Evolutionary conservation across 2,888 invertebrate genomes (phyloP), one percentile per base, ranked within the genome.

Genomic region (Archaeoteleia sp.): DNA sequence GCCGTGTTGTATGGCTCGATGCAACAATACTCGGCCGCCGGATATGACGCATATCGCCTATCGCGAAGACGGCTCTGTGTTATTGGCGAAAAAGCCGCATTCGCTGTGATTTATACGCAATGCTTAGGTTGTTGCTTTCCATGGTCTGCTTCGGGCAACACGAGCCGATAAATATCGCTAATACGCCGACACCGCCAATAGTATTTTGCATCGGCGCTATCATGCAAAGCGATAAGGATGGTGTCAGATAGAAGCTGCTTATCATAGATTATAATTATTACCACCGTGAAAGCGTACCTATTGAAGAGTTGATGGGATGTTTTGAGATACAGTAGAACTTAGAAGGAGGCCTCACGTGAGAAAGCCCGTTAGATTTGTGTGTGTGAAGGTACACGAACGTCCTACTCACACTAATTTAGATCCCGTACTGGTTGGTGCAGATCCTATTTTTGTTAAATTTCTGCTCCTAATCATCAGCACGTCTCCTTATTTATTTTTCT

Each of bases 61-160:
- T 58, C 49, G 32, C 20, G 34, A 32, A 32, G 46, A 42, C 27
- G 29, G 13, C 15, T 37, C 17, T 8, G 17, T 20, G 13, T 35
- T 53, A 46, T 55, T 48, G 42, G 48, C 51, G 55, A 68, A 66
- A 68, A 69, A 40, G 35, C 42, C 30, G 30, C 39, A 29, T 39
- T 54, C 55, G 27, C 3, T 35, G 67, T 76, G 78, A 78, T 78
- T 78, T 78, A 77, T 77, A 78, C 45, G 62, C 49, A 32, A n/a
- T 23, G 34, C 54, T 20, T 63, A 49, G 51, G 2, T 34, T 43
- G 25, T 63, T 35, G 54, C 43, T 48, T 65, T 55, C 43, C 43
- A 45, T 37, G 32, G 29, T 32, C 12, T 37, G 46, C 67, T 39
- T 30, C 23, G 25, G 58, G 58, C 45, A 62, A 54, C 32, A 39